These are phyloP conservation scores for Dipodomys ordii DNA, from an alignment of 2,113 vertebrate genomes.

Conservation along the genomic window DNA sequence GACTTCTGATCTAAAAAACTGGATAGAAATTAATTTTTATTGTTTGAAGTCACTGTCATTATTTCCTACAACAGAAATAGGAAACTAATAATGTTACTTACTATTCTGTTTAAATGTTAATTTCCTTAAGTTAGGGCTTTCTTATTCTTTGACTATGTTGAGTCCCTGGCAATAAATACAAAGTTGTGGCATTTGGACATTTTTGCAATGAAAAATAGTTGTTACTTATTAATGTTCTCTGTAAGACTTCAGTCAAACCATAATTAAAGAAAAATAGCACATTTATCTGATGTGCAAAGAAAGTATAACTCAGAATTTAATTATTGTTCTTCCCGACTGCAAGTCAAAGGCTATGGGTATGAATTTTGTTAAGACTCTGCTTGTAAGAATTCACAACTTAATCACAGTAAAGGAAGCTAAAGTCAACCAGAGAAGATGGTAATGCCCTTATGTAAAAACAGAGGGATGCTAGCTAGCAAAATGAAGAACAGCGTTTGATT, in stretches of 20 bases:
- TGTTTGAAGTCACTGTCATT: not conserved
- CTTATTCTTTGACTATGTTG: slow-evolving; percentile 17
- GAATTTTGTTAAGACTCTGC: not conserved
- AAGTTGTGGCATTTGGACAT: slow-evolving; percentile 31
- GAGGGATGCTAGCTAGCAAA: not conserved
- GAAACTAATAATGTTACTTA: slow-evolving; percentile 12
- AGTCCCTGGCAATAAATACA: not conserved
- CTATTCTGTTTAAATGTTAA: slow-evolving; percentile 27
- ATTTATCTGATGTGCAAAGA: slow-evolving; percentile 30
- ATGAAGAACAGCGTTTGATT: not conserved
- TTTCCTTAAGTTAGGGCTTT: not conserved
- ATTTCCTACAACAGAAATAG: not conserved
- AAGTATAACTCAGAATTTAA: slow-evolving; percentile 17
- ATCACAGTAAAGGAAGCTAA: not conserved
- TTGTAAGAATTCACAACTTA: slow-evolving; percentile 15
- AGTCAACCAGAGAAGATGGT: not conserved
- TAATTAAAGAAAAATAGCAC: slow-evolving; percentile 34
- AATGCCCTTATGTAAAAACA: not conserved
- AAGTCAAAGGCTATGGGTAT: not conserved
- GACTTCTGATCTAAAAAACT: not conserved
- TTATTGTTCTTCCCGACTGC: slow-evolving; percentile 34
- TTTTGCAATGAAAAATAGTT: slow-evolving; percentile 38
- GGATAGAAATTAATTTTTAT: not conserved
- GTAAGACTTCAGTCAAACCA: slow-evolving; percentile 25
- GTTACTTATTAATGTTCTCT: slow-evolving; percentile 40